Conservation (phyloP, 2,113 vertebrate genomes). For the Phrynosoma platyrhinos region DNA sequence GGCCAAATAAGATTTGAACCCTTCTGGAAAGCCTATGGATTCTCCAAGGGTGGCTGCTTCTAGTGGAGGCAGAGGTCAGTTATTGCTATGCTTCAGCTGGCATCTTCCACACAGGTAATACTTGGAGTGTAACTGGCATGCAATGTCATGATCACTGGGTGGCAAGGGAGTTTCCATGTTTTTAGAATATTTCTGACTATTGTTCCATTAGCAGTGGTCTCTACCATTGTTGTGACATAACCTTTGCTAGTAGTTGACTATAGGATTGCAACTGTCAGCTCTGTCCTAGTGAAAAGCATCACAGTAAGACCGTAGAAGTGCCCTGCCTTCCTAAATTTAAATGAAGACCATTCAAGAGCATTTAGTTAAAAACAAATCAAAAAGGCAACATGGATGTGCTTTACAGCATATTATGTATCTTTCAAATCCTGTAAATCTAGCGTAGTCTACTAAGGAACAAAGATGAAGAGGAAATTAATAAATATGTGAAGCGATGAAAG, state of each 20-base stretch:
- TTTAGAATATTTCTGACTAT: background rate
- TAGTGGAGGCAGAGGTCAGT: background rate
- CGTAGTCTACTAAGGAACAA: background rate
- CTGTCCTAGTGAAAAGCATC: too few species aligned
- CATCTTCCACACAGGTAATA: background rate
- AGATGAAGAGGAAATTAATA: conserved; percentile 28
- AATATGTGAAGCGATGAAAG: conserved; percentile 23
- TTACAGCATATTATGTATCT: background rate
- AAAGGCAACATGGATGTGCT: background rate
- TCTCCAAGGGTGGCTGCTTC: too few species aligned
- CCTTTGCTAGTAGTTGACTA: background rate
- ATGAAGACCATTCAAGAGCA: background rate
- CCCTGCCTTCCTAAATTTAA: background rate
- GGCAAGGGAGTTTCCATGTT: background rate
- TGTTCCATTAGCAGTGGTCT: background rate
- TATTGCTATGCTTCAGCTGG: background rate
- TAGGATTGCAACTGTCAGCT: background rate
- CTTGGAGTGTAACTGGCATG: background rate
- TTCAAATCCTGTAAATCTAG: conserved; percentile 5
- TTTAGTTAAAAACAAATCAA: background rate
- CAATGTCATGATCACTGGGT: background rate
- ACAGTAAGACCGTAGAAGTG: background rate
- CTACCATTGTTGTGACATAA: background rate
- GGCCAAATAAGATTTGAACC: background rate
- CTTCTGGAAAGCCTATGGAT: background rate